A percentile compares a stretch with the other conserved stretches of the same genome.
Evolutionary conservation across 1,140 invertebrate genomes (phyloP).

Genomic region (Venustaconcha ellipsiformis): DNA sequence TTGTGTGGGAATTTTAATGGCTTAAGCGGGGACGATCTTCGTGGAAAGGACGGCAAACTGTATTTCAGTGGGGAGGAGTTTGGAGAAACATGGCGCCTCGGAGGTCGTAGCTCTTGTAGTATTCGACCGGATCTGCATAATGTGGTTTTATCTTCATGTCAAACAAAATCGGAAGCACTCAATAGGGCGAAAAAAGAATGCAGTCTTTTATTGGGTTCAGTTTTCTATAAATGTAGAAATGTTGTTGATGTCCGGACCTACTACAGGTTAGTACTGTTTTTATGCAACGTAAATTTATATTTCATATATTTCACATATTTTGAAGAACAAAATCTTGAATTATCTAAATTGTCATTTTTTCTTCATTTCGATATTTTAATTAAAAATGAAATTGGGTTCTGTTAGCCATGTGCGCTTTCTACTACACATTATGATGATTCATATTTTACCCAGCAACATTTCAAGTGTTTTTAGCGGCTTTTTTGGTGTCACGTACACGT

Average conservation of each 20-base stretch:
- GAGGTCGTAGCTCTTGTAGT: conserved; percentile 79
- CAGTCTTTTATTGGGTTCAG: conserved; percentile 50
- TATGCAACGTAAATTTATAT: too few relatives aligned
- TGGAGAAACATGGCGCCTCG: conserved; percentile 87
- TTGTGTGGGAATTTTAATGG: conserved; percentile 92
- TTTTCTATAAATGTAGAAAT: conserved; percentile 58
- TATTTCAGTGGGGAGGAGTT: conserved; percentile 78
- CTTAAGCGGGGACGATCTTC: conserved; percentile 73
- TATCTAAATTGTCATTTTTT: too few relatives aligned
- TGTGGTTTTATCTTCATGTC: conserved; percentile 44
- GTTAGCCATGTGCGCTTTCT: too few relatives aligned
- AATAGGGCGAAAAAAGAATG: conserved; percentile 54
- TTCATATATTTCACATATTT: too few relatives aligned
- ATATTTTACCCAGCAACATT: too few relatives aligned
- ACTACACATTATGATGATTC: too few relatives aligned
- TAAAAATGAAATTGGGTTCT: too few relatives aligned
- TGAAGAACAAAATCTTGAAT: too few relatives aligned
- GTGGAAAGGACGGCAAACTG: conserved; percentile 80
- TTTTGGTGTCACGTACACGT: too few relatives aligned
- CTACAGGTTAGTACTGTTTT: conserved; percentile 49
- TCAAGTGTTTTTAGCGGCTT: too few relatives aligned
- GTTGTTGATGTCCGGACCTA: conserved; percentile 56
- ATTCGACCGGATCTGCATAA: conserved; percentile 63
- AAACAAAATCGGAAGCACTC: conserved; percentile 39
- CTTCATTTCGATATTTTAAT: too few relatives aligned